Evolutionary conservation across 2,888 invertebrate genomes (phyloP), one percentile per base, ranked within the genome.

Genomic region (Cerastis leucographa): DNA sequence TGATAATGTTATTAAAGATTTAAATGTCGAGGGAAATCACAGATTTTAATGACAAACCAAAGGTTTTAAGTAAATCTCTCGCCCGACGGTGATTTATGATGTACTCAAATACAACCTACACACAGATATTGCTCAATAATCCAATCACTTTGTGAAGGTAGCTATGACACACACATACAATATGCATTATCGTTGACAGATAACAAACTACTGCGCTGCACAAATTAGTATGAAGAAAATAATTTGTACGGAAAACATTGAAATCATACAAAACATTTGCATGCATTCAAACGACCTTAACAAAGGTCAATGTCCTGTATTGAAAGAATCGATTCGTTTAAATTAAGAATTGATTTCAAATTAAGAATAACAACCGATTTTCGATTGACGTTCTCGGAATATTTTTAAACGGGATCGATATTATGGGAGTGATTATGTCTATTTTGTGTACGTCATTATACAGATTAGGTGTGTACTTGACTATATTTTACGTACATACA

Each of bases 291-390:
- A 65, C 78, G 87, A 88, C 89, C 89, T 91, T 86, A 75, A 44
- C 40, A 35, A 71, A 81, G 88, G 89, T 71, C 89, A 87, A 78
- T 82, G 90, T 81, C 74, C 88, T 78, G 78, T 54, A 54, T 72
- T 78, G 77, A 74, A 82, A 66, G 77, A 88, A 86, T 85, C 83
- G 75, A 84, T 85, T 84, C 68, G 80, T 88, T 89, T 88, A 79
- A 85, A 86, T 88, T 84, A 75, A 78, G 75, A 86, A 85, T 84
- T 66, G 74, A 85, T 84, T 82, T 74, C 46, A 70, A 81, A 80
- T 76, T 71, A 68, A 74, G 73, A 80, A 80, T 69, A 62, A 74
- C 68, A 80, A 44, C 12, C 59, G 62, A 80, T 71, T 80, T 69
- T 72, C 49, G 1, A 61, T 59, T 54, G 69, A 56, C 29, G 25